Conservation (phyloP, 2,888 invertebrate species). For the Petrolisthes cinctipes region DNA sequence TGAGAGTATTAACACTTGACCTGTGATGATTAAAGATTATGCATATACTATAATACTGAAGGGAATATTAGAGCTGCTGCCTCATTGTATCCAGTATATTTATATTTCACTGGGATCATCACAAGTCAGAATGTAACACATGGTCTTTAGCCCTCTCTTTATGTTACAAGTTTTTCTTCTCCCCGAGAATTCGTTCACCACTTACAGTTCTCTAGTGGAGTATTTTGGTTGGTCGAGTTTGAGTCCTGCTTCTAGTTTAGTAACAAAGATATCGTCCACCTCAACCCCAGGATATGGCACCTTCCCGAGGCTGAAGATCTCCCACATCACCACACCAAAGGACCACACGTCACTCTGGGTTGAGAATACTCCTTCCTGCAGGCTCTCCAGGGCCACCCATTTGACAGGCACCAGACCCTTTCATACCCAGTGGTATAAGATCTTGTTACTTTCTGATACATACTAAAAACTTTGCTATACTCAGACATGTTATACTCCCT, state of each 20-base stretch:
- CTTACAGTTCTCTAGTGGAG: conserved; percentile 51
- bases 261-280: conserved; percentile 67
- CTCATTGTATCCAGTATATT: too few species aligned
- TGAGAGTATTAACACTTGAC: too few species aligned
- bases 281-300: conserved; percentile 84
- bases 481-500: too few species aligned
- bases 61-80: too few species aligned
- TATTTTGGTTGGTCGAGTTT: conserved; percentile 46
- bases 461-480: too few species aligned
- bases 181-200: not conserved
- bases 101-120: too few species aligned
- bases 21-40: too few species aligned
- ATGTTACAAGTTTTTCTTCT: not conserved
- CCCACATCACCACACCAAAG: conserved; percentile 91
- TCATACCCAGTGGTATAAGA: not conserved
- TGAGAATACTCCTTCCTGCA: conserved; percentile 90
- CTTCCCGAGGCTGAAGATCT: conserved; percentile 86
- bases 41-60: too few species aligned
- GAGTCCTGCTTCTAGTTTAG: conserved; percentile 57
- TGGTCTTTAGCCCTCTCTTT: too few species aligned
- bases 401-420: conserved; percentile 72
- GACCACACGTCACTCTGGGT: conserved; percentile 97
- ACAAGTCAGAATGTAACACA: too few species aligned
- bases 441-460: not conserved
- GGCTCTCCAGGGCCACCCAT: conserved; percentile 95